Evolutionary conservation across 2,888 invertebrate species (phyloP).

Genomic region (Geotrupes spiniger): DNA sequence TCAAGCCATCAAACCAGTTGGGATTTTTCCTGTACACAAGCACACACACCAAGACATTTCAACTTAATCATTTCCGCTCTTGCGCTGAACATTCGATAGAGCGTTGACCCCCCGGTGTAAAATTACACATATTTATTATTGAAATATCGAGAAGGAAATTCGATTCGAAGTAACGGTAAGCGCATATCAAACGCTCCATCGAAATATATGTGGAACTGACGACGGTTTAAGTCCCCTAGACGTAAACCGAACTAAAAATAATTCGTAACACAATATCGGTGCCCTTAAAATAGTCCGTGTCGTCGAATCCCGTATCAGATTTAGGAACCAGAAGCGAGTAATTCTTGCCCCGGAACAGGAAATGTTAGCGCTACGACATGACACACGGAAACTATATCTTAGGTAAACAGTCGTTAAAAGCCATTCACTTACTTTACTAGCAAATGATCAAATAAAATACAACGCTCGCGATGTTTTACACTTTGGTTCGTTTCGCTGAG

Average conservation of each 20-base stretch:
- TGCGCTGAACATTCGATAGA: too few relatives aligned
- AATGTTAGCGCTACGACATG: slow-evolving; percentile 26
- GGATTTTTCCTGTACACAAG: too few relatives aligned
- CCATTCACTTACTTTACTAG: slow-evolving; percentile 10
- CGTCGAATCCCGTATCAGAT: slow-evolving; percentile 26
- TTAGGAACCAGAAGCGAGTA: slow-evolving; percentile 31
- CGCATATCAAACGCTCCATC: too few relatives aligned
- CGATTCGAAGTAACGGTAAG: too few relatives aligned
- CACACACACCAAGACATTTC: too few relatives aligned
- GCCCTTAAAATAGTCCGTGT: slow-evolving; percentile 14
- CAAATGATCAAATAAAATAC: slow-evolving; percentile 2
- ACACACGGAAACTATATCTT: slow-evolving; percentile 28
- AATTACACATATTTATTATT: too few relatives aligned
- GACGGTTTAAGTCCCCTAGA: too few relatives aligned
- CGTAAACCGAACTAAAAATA: slow-evolving; percentile 5
- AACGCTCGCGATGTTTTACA: background rate
- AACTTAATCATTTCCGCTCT: too few relatives aligned
- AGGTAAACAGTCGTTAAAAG: slow-evolving; percentile 29
- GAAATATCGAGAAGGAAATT: too few relatives aligned
- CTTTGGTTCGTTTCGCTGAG: background rate
- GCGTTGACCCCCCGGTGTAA: too few relatives aligned
- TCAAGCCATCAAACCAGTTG: too few relatives aligned
- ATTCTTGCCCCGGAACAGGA: slow-evolving; percentile 31
- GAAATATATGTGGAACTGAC: too few relatives aligned
- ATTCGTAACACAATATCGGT: slow-evolving; percentile 7